Evolutionary conservation across 2,888 invertebrate genomes (phyloP).

Genomic region (Lucinisca nassula): DNA sequence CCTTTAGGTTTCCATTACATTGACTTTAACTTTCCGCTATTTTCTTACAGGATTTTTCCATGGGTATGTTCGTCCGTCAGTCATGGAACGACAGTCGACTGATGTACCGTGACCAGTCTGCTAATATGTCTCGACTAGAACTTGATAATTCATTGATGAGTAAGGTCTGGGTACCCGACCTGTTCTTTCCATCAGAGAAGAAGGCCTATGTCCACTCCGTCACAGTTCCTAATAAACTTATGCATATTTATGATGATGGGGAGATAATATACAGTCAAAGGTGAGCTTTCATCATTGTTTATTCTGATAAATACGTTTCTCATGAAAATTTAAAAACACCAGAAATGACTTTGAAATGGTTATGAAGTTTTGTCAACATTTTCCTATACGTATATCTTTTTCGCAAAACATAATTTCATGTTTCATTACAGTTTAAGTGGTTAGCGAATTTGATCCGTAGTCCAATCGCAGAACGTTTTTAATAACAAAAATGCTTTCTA

Average conservation of each 20-base stretch:
- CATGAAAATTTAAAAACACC: too few relatives aligned
- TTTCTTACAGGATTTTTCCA: conserved; percentile 77
- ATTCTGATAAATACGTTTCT: too few relatives aligned
- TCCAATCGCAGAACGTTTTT: too few relatives aligned
- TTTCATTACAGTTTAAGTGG: too few relatives aligned
- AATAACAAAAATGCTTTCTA: too few relatives aligned
- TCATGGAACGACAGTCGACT: conserved; percentile 78
- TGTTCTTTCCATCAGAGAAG: conserved; percentile 84
- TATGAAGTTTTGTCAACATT: too few relatives aligned
- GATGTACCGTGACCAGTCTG: conserved; percentile 56
- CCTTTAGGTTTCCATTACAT: too few relatives aligned
- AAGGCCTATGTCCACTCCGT: conserved; percentile 81
- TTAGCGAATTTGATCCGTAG: too few relatives aligned
- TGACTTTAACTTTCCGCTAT: not conserved
- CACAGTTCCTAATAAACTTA: conserved; percentile 83
- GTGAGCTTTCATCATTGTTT: too few relatives aligned
- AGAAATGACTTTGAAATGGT: too few relatives aligned
- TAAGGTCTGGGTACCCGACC: conserved; percentile 84
- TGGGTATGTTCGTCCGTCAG: conserved; percentile 79
- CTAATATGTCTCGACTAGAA: conserved; percentile 74
- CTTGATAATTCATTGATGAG: conserved; percentile 80
- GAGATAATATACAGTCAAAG: conserved; percentile 78
- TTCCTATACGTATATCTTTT: too few relatives aligned
- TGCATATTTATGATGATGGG: conserved; percentile 83
- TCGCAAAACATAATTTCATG: too few relatives aligned